Base-by-base conservation (phyloP, 1,140 invertebrate genomes). In the Eriosoma lanigerum region DNA sequence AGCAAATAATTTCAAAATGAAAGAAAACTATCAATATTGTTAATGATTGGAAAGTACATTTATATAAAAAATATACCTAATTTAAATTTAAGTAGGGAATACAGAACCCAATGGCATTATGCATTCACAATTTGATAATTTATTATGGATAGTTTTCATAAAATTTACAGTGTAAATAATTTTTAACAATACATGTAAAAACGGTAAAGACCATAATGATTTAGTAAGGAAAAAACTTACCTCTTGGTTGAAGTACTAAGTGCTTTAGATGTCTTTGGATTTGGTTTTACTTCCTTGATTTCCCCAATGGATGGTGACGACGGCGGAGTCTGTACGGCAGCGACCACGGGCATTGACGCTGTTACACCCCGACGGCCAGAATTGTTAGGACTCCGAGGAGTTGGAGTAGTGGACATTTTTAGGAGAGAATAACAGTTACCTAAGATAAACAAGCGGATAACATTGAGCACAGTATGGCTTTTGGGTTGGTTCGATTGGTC, bases 191-290 rank as follows among this genome's bases (percentile, higher is more conserved):
- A n/a, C n/a, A n/a, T n/a, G n/a, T n/a, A n/a, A n/a, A n/a, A n/a
- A n/a, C n/a, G n/a, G n/a, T n/a, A n/a, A n/a, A n/a, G n/a, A n/a
- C n/a, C n/a, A n/a, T n/a, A n/a, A n/a, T n/a, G n/a, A n/a, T n/a
- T n/a, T n/a, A n/a, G n/a, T n/a, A n/a, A 21, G 24, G 24, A 3
- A 46, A 46, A 68, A 6, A 9, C 64, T 72, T 84, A 91, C 90
- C 90, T 91, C 88, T 96, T 97, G 19, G 95, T 94, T 52, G 94
- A 96, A 24, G 95, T 96, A 80, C 94, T 94, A 78, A 97, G 87
- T 83, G 94, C 93, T 88, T 97, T 97, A 0, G 95, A 96, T 92
- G 96, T 96, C 87, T 96, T 96, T 52, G 93, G 92, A 87, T 94
- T 96, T 62, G 93, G 90, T 89, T 94, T 95, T 70, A 91, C 88